Conservation (phyloP, 2,113 vertebrate genomes). For the Oreochromis niloticus region DNA sequence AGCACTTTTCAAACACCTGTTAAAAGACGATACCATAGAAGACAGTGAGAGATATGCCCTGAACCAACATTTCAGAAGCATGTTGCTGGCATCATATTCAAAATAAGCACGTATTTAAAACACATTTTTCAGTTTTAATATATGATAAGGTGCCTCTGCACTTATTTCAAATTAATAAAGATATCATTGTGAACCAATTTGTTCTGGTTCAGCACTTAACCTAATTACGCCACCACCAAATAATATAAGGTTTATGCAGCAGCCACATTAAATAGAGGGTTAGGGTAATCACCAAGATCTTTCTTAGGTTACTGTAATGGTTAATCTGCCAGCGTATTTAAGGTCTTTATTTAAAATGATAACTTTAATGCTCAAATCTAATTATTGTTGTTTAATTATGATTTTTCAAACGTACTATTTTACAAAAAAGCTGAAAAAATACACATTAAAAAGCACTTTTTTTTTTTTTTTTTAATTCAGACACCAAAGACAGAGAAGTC, state of each 20-base stretch:
- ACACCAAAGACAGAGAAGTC: neutral
- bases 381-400: neutral
- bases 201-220: neutral
- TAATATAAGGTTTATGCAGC: neutral
- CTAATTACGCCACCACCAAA: neutral
- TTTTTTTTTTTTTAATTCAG: neutral
- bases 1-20: neutral
- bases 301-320: neutral
- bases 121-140: neutral
- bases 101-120: neutral
- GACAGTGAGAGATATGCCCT: neutral
- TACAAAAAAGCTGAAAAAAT: neutral
- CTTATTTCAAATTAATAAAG: neutral
- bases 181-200: neutral
- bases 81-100: neutral
- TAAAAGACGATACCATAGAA: neutral
- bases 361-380: neutral
- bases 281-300: neutral
- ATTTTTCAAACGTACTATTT: neutral
- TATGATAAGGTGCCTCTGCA: neutral
- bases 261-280: neutral
- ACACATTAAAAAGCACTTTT: neutral
- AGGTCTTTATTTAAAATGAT: neutral
- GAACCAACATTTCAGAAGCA: neutral
- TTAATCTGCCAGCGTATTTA: neutral